Base-by-base conservation (phyloP, 2,888 invertebrate species). In the Gastracanthus pulcherrimus region DNA sequence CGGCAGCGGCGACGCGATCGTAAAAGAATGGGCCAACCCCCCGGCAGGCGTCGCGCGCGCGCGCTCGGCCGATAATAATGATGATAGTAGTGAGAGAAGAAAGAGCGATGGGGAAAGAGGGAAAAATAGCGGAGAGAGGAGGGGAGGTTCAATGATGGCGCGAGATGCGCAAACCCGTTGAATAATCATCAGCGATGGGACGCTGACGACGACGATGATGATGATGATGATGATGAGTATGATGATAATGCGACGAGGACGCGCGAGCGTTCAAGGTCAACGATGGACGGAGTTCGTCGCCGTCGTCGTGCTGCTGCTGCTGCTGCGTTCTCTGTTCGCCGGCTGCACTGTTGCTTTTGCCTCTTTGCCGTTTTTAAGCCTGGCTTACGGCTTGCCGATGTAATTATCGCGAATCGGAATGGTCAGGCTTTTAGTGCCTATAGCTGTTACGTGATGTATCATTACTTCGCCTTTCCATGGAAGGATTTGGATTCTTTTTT, bases 171-270 rank as follows among this genome's bases (percentile, higher is more conserved):
- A 19, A 48, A 80, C 69, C 78, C 82, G 84, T 85, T 84, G 84
- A 85, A 86, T 85, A 86, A 87, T 86, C 85, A 86, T 84, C 82
- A 75, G 71, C 71, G 67, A 45, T 60, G 38, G 64, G 58, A 26
- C 11, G 58, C 26, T 3, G 41, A 38, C 41, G 38, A 29, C 19
- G 71, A 66, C 55, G 78, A 79, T 72, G 67, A 64, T 36, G 38
- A 64, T 36, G 71, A 55, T 23, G 34, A 78, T 38, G 78, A 78
- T 66, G 9, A 48, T 51, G 70, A 77, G 26, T 69, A 48, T 26
- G 48, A 81, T 48, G 75, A 76, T 23, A 75, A 75, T 66, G 55
- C 51, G 34, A 36, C 34, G 70, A 70, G 29, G 41, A 26, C 66
- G 67, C 34, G 51, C 7, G 60, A 41, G 34, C 31, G 72, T 9